Evolutionary conservation across 2,113 vertebrate genomes (phyloP).

Genomic region (Marmota flaviventris): DNA sequence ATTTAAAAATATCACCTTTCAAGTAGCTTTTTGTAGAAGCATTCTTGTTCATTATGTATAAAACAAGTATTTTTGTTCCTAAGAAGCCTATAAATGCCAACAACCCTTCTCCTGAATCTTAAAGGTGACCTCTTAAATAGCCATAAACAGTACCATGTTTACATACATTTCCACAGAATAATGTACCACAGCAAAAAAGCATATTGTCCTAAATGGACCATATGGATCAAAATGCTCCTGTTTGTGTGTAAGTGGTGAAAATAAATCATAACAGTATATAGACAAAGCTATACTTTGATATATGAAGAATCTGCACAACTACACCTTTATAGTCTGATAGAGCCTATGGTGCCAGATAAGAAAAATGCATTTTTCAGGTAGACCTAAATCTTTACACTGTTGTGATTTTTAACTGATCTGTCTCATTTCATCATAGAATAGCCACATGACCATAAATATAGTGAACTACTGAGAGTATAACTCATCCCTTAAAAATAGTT

Average conservation of each 20-base stretch:
- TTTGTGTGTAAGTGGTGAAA: conserved; percentile 83
- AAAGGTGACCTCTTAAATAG: conserved; percentile 84
- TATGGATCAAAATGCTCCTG: conserved; percentile 81
- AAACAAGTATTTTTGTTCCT: conserved; percentile 48
- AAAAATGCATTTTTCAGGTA: conserved; percentile 86
- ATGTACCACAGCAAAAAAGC: conserved; percentile 80
- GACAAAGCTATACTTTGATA: conserved; percentile 87
- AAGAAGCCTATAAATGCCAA: conserved; percentile 43
- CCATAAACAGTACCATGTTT: conserved; percentile 63
- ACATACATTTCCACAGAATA: conserved; percentile 80
- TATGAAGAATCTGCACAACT: conserved; percentile 83
- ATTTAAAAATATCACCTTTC: conserved; percentile 60
- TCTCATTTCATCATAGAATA: conserved; percentile 84
- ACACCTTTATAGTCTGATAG: conserved; percentile 85
- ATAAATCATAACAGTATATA: conserved; percentile 88
- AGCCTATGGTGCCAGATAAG: conserved; percentile 83
- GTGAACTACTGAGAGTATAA: conserved; percentile 81
- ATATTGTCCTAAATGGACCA: conserved; percentile 81
- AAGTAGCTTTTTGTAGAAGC: conserved; percentile 29
- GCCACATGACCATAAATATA: conserved; percentile 85
- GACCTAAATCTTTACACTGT: conserved; percentile 84
- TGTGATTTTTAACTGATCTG: conserved; percentile 86
- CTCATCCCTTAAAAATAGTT: conserved; percentile 81
- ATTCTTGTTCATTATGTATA: conserved; percentile 65
- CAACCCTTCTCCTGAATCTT: conserved; percentile 37